Evolutionary conservation across 2,113 vertebrate genomes (phyloP).

Genomic region (human (Homo sapiens)): DNA sequence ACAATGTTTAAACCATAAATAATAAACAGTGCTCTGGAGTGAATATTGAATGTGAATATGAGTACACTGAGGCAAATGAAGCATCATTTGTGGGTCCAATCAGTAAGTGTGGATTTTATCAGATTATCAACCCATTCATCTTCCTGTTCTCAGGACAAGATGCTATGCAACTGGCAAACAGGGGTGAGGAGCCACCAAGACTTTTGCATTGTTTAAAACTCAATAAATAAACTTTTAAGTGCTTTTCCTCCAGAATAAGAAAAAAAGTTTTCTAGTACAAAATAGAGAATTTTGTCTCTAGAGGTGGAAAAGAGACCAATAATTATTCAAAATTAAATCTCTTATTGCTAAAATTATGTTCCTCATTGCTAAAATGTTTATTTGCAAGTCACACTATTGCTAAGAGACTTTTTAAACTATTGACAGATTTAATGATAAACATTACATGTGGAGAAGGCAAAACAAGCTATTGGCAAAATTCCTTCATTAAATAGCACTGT

Average conservation of each 20-base stretch:
- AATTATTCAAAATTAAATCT: constrained; percentile 12
- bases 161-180: background rate
- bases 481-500: constrained; percentile 51
- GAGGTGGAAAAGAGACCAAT: background rate
- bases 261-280: background rate
- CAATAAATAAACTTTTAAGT: background rate
- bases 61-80: background rate
- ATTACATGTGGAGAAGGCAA: background rate
- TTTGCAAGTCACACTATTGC: background rate
- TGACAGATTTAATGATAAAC: background rate
- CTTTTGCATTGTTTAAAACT: background rate
- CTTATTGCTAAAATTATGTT: background rate
- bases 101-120: background rate
- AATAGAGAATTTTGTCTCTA: background rate
- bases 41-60: background rate
- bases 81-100: background rate
- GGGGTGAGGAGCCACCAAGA: background rate
- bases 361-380: background rate
- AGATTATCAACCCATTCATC: background rate
- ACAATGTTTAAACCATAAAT: background rate
- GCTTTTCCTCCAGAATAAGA: background rate
- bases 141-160: background rate
- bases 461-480: constrained; percentile 45
- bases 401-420: constrained; percentile 31
- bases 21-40: background rate